Evolutionary conservation across 2,888 invertebrate species (phyloP), one percentile per base, ranked within the genome.

Genomic region (Choreutis nemorana): DNA sequence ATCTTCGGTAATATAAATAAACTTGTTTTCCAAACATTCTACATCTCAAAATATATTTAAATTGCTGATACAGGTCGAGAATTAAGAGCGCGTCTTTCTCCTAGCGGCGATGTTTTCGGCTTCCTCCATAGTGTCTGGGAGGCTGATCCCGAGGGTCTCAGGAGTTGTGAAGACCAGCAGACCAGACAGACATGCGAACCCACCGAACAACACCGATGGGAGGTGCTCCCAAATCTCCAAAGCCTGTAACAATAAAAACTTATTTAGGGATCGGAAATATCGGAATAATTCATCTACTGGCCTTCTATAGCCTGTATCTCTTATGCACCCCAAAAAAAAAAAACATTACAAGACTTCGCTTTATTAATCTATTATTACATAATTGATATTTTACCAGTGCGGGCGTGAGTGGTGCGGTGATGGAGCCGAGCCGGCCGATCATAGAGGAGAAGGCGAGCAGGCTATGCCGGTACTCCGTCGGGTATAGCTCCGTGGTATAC

Each of bases 401-500:
- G 1, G 86, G 86, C 7, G 85, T 85, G 39, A 87, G 83, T 2
- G 87, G 87, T 6, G 87, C 84, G 6, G 84, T 68, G 59, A 87
- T 86, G 15, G 85, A 85, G 2, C 87, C 87, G 12, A 86, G 65
- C 4, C 87, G 67, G 2, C 87, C 87, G 34, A 86, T 72, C 82
- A 86, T 87, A 2, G 86, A 87, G 36, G 86, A 83, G 44, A 82
- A 82, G 2, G 84, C 86, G 54, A 87, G 82, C 37, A 87, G 64
- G 15, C 82, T 84, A 54, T 87, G 86, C 10, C 87, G 57, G 45
- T 86, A 68, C 41, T 80, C 81, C 9, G 87, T 87, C 9, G 87
- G 87, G 55, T 84, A 87, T 48, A 87, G 65, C 59, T 87, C 87
- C 4, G 86, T 82, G 0, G 87, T 86, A 52, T 85, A 83, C 40